These are phyloP conservation scores for Mythimna impura DNA, from an alignment of 2,888 invertebrate genomes.

Conservation along the genomic window DNA sequence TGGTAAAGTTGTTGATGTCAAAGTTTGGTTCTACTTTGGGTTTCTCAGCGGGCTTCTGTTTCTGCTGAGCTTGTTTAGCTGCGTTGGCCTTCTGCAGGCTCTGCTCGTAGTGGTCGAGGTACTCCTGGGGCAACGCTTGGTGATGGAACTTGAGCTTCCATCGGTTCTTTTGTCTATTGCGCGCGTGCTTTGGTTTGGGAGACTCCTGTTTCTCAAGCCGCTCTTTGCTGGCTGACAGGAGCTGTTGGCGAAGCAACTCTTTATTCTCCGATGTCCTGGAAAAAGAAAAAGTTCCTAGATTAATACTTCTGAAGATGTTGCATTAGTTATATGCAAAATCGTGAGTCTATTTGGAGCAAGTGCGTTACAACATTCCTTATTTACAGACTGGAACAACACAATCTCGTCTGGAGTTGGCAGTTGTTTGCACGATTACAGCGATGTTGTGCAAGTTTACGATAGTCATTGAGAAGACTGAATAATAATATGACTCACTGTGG, in stretches of 20 bases:
- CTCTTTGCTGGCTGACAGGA: slow-evolving; percentile 85
- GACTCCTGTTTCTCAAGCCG: slow-evolving; percentile 79
- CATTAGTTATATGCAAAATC: background rate
- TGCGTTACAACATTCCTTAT: slow-evolving; percentile 23
- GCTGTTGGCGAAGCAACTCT: slow-evolving; percentile 85
- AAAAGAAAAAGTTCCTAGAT: slow-evolving; percentile 45
- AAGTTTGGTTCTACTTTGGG: slow-evolving; percentile 82
- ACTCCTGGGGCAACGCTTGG: slow-evolving; percentile 94
- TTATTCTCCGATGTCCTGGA: slow-evolving; percentile 86
- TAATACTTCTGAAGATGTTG: background rate
- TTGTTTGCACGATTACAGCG: slow-evolving; percentile 6
- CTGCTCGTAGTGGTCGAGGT: slow-evolving; percentile 94
- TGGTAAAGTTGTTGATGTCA: slow-evolving; percentile 86
- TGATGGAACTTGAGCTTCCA: slow-evolving; percentile 95
- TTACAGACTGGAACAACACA: slow-evolving; percentile 25
- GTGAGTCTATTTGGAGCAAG: slow-evolving; percentile 29
- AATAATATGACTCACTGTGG: slow-evolving; percentile 19
- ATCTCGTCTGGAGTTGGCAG: slow-evolving; percentile 41
- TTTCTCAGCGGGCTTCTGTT: slow-evolving; percentile 78
- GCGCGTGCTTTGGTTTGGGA: slow-evolving; percentile 79
- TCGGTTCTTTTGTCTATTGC: slow-evolving; percentile 91
- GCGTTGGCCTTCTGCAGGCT: slow-evolving; percentile 90
- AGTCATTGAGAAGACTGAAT: slow-evolving; percentile 9
- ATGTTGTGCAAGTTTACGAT: slow-evolving; percentile 35
- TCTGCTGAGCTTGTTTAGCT: slow-evolving; percentile 76